Percentiles rank a stretch among this genome's conserved stretches.
Evolutionary conservation across 2,113 vertebrate genomes (phyloP).

Genomic region (Pomatostomus ruficeps): DNA sequence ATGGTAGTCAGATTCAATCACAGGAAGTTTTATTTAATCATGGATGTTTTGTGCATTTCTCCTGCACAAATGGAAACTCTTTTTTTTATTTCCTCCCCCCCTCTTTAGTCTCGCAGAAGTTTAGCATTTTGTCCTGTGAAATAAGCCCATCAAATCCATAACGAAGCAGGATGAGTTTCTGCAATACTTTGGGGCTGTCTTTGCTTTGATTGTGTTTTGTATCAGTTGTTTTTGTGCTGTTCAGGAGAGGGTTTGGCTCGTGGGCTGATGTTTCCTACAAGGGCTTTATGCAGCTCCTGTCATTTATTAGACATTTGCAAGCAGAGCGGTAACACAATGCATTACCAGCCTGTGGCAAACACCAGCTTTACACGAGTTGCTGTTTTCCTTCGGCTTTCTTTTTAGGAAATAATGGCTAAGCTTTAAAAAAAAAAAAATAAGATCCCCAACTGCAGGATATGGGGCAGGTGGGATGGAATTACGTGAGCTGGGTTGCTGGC

Average conservation of each 20-base stretch:
- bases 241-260: background rate
- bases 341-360: conserved; percentile 14
- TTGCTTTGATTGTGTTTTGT: background rate
- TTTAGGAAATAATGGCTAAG: background rate
- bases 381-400: background rate
- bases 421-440: background rate
- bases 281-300: conserved; percentile 11
- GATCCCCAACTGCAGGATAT: background rate
- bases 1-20: conserved; percentile 68
- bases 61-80: conserved; percentile 35
- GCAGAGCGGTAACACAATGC: conserved; percentile 32
- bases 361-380: background rate
- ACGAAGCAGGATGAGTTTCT: background rate
- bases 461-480: background rate
- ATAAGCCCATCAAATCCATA: background rate
- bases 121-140: background rate
- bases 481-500: background rate
- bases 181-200: conserved; percentile 7
- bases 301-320: conserved; percentile 38
- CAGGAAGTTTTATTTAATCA: conserved; percentile 69
- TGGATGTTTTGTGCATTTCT: conserved; percentile 62
- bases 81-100: background rate
- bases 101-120: background rate
- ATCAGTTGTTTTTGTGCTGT: background rate
- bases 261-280: conserved; percentile 18